Conservation (phyloP, 1,140 invertebrate species). For the Ptiloglossa arizonensis region DNA sequence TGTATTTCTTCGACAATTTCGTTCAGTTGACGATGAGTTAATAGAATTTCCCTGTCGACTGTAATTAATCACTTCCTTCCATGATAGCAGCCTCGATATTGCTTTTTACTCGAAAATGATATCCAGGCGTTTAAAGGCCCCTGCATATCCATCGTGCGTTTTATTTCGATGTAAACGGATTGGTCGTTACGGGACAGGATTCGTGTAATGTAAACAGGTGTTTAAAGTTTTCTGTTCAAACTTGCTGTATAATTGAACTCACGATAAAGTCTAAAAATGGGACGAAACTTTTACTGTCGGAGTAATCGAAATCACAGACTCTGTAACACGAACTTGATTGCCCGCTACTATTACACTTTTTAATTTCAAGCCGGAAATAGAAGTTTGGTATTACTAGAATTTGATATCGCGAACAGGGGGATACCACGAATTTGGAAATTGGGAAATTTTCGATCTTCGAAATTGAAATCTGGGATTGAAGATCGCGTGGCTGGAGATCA, state of each 20-base stretch:
- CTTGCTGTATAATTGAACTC: not conserved
- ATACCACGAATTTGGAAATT: no score
- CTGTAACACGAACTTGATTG: not conserved
- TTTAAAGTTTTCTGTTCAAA: not conserved
- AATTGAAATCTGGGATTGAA: no score
- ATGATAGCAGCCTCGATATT: conserved; percentile 23
- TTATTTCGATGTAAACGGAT: not conserved
- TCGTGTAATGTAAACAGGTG: no score
- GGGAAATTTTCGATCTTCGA: no score
- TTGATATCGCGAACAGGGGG: no score
- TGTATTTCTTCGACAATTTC: conserved; percentile 3
- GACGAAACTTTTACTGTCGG: not conserved
- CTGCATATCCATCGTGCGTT: not conserved
- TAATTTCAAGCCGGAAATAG: no score
- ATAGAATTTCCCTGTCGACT: not conserved
- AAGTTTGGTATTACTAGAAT: no score
- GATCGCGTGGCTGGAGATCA: not conserved
- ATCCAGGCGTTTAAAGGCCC: conserved; percentile 3
- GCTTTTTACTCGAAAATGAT: not conserved
- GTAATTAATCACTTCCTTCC: conserved; percentile 22
- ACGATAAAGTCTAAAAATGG: no score
- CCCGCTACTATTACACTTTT: no score
- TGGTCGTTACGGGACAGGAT: no score
- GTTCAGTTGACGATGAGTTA: not conserved
- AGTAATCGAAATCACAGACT: not conserved